Percentiles rank a stretch among this genome's conserved stretches.
Evolutionary conservation across 23 tunicate species (phyloP).

Genomic region (Halocynthia roretzi): DNA sequence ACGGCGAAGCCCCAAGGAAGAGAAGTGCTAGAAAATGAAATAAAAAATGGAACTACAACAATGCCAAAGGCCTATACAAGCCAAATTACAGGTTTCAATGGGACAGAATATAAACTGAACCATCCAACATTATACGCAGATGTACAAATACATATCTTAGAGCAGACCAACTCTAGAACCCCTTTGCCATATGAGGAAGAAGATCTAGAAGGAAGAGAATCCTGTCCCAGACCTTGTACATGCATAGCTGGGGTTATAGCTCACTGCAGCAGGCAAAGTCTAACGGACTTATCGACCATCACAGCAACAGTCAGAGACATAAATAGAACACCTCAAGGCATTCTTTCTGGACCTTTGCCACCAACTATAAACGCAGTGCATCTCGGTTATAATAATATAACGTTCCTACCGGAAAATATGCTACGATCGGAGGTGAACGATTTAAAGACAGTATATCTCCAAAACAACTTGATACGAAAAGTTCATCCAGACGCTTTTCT

Average conservation of each 20-base stretch:
- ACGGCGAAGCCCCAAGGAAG: too few species aligned
- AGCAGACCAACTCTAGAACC: too few species aligned
- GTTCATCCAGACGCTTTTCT: conserved; percentile 32
- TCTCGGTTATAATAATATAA: conserved; percentile 27
- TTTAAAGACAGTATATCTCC: conserved; percentile 24
- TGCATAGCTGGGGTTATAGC: conserved; percentile 22
- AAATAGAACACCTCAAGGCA: not conserved
- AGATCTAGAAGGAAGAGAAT: not conserved
- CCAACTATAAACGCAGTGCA: not conserved
- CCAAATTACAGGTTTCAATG: too few species aligned
- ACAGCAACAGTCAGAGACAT: not conserved
- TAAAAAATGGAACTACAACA: too few species aligned
- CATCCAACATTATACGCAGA: too few species aligned
- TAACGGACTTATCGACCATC: not conserved
- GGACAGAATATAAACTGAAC: too few species aligned
- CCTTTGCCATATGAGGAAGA: not conserved
- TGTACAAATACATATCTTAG: too few species aligned
- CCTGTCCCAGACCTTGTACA: conserved; percentile 27
- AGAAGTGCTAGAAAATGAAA: too few species aligned
- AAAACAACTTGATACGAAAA: conserved; percentile 26
- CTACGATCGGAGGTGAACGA: conserved; percentile 16
- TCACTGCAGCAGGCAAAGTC: conserved; percentile 30
- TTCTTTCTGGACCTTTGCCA: not conserved
- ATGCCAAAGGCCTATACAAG: too few species aligned
- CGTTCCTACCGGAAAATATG: conserved; percentile 6